These are phyloP conservation scores for Podarcis siculus DNA, from an alignment of 2,797 vertebrate genomes.

Conservation along the genomic window DNA sequence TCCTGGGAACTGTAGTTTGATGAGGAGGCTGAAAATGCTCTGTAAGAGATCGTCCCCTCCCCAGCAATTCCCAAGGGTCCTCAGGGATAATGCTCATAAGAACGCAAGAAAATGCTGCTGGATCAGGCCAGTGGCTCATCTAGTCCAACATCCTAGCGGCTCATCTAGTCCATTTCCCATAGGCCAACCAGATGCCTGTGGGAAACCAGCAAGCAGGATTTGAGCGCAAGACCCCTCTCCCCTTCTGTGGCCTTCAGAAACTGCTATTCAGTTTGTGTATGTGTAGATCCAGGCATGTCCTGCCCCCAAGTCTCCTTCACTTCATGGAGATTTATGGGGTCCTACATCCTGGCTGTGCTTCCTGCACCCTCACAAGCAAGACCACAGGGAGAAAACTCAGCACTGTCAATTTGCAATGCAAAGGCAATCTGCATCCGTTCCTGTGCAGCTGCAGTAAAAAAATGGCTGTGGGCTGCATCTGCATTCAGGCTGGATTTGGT, in stretches of 20 bases:
- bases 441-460: neutral
- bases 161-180: too few species aligned
- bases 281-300: neutral
- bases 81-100: neutral
- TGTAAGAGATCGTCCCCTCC: neutral
- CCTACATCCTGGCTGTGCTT: neutral
- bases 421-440: neutral
- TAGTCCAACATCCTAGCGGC: too few species aligned
- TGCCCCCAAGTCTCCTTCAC: neutral
- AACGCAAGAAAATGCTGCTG: too few species aligned
- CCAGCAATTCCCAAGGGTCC: neutral
- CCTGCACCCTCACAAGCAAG: too few species aligned
- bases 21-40: neutral
- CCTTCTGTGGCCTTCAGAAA: too few species aligned
- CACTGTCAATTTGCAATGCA: too few species aligned
- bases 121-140: too few species aligned
- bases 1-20: neutral
- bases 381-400: neutral
- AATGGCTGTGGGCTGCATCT: neutral
- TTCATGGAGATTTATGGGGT: neutral
- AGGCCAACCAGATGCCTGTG: too few species aligned
- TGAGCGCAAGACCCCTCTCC: too few species aligned
- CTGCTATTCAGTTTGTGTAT: neutral
- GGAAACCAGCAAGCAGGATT: too few species aligned
- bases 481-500: neutral